Conservation (phyloP, 2,888 invertebrate genomes). For the Mylabris sibirica region DNA sequence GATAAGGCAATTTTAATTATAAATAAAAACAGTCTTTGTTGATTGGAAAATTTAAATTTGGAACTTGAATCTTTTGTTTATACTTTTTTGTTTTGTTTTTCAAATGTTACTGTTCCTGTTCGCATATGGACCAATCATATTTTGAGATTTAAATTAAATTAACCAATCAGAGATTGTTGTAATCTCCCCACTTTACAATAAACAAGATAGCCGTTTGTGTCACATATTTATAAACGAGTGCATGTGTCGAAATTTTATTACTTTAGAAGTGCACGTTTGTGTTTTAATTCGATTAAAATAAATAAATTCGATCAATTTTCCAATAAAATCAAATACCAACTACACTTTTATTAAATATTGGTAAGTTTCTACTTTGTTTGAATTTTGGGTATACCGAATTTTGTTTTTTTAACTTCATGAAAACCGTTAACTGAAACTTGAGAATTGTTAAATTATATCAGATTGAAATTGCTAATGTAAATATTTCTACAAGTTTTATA, state of each 20-base stretch:
- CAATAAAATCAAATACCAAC: not conserved
- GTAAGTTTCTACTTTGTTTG: conserved; percentile 2
- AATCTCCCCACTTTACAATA: conserved; percentile 29
- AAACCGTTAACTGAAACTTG: no score
- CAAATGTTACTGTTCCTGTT: conserved; percentile 3
- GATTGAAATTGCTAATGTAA: not conserved
- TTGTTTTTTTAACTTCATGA: no score
- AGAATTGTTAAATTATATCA: not conserved
- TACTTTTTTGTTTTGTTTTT: not conserved
- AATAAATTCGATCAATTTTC: not conserved
- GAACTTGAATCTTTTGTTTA: conserved; percentile 30
- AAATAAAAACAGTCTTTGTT: conserved; percentile 1
- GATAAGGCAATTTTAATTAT: not conserved
- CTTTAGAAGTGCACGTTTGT: conserved; percentile 16
- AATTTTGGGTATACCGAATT: no score
- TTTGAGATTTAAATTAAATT: conserved; percentile 22
- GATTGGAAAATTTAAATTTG: conserved; percentile 39
- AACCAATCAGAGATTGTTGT: conserved; percentile 29
- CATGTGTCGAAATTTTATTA: conserved; percentile 25
- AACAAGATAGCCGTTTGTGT: conserved; percentile 38
- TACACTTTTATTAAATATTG: not conserved
- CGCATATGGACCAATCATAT: conserved; percentile 28
- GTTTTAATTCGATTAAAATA: not conserved
- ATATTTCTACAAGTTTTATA: not conserved
- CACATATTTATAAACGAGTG: conserved; percentile 39